Evolutionary conservation across 2,888 invertebrate genomes (phyloP).

Genomic region (Cheilosia urbana): DNA sequence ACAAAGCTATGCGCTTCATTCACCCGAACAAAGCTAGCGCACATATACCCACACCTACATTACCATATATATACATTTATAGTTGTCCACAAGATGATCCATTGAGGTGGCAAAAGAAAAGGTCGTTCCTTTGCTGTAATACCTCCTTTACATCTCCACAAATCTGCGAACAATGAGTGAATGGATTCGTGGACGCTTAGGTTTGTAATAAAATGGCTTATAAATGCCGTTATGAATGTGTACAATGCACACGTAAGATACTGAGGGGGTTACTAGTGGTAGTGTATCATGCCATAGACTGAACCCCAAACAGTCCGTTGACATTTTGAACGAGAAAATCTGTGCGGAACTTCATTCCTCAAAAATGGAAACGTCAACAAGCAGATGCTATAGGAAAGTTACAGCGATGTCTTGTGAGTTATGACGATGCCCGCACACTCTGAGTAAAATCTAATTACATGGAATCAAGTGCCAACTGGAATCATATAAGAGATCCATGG

Average conservation of each 20-base stretch:
- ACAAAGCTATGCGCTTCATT: slow-evolving; percentile 52
- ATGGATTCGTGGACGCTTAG: slow-evolving; percentile 67
- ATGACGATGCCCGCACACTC: slow-evolving; percentile 50
- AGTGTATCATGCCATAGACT: slow-evolving; percentile 25
- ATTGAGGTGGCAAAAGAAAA: slow-evolving; percentile 70
- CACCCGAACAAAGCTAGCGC: slow-evolving; percentile 11
- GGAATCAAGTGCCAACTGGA: slow-evolving; percentile 64
- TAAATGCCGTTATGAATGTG: slow-evolving; percentile 51
- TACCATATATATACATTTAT: no score
- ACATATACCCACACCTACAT: neutral
- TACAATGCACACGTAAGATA: neutral
- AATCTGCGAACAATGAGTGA: slow-evolving; percentile 69
- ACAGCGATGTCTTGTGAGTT: no score
- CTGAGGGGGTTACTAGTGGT: slow-evolving; percentile 34
- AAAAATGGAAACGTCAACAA: slow-evolving; percentile 19
- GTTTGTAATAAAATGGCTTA: slow-evolving; percentile 64
- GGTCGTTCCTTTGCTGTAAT: slow-evolving; percentile 53
- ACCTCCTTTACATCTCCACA: slow-evolving; percentile 59
- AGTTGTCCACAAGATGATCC: slow-evolving; percentile 30
- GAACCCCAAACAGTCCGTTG: slow-evolving; percentile 44
- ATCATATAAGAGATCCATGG: slow-evolving; percentile 49
- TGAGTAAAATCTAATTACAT: slow-evolving; percentile 60
- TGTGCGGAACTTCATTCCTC: slow-evolving; percentile 42
- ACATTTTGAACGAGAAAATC: slow-evolving; percentile 52
- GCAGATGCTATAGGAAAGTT: slow-evolving; percentile 16